These are phyloP conservation scores for Apolygus lucorum DNA, from an alignment of 1,140 invertebrate genomes.

Conservation along the genomic window DNA sequence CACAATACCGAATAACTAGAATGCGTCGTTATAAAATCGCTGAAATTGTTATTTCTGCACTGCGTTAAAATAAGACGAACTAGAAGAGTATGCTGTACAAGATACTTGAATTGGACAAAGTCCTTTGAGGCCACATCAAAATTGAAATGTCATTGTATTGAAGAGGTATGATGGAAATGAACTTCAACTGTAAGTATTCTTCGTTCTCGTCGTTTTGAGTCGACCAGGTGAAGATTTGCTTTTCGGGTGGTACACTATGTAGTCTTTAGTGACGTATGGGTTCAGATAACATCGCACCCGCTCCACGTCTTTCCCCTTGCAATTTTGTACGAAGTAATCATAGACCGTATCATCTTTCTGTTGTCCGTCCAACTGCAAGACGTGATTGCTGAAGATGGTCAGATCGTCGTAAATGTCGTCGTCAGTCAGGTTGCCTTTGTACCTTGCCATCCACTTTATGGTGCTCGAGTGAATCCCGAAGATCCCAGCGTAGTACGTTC, in stretches of 20 bases:
- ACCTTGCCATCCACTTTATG: background rate
- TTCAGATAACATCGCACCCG: background rate
- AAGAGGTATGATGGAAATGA: too few relatives aligned
- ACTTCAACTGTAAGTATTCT: too few relatives aligned
- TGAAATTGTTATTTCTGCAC: too few relatives aligned
- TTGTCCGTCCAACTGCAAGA: background rate
- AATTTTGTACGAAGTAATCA: background rate
- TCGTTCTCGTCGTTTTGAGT: background rate
- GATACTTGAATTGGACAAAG: too few relatives aligned
- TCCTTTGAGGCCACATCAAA: too few relatives aligned
- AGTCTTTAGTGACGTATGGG: background rate
- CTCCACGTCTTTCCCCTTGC: background rate
- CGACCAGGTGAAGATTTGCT: background rate
- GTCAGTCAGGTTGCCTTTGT: background rate
- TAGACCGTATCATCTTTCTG: background rate
- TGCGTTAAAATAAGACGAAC: too few relatives aligned
- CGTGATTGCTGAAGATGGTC: background rate
- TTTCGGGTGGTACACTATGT: background rate
- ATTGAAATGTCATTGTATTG: too few relatives aligned
- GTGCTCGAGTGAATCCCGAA: constrained; percentile 6
- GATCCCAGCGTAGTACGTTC: background rate
- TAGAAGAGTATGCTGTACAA: too few relatives aligned
- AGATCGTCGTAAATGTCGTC: background rate
- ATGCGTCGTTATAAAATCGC: too few relatives aligned
- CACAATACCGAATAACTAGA: too few relatives aligned